Evolutionary conservation across 2,797 vertebrate species (phyloP), one percentile per base, ranked within the genome.

Genomic region (Hippoglossus hippoglossus): DNA sequence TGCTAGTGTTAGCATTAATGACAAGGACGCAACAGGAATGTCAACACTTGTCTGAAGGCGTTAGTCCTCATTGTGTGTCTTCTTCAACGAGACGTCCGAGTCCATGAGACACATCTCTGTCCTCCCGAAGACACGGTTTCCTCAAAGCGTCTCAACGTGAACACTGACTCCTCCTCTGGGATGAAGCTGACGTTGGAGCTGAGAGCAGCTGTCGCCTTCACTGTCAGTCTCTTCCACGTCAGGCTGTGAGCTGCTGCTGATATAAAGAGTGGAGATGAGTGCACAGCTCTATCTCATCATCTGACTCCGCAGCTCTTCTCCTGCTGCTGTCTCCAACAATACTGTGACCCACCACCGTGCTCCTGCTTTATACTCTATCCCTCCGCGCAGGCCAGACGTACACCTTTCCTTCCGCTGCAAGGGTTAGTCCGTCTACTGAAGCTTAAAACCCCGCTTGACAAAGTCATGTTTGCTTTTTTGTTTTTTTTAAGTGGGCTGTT

Each of bases 331-430:
- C 36, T 52, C 11, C 0, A 64, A 89, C 85, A 82, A 83, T 67
- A 72, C 79, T 59, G 39, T 2, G 2, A 75, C 0, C 0, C 0
- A 71, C 70, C 3, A 34, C 71, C 67, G 6, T 24, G 24, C 0
- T 62, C 16, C 1, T 0, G 0, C 2, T 83, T 78, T 90, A 90
- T 87, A 79, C 0, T 0, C 8, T 12, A 74, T 83, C 72, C 82
- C 2, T 88, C 88, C 84, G 87, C 91, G 53, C 36, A 67, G 16
- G 24, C 25, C 2, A 1, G 3, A 0, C 0, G 6, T 13, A 44
- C 10, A 25, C 3, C 0, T 8, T 0, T 49, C 28, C 85, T 41
- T 92, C 88, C 91, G 91, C 91, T 16, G 51, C 39, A 19, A 60
- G 15, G 13, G 24, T 31, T 90, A 91, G 85, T 86, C 55, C 88